Evolutionary conservation across 2,888 invertebrate genomes (phyloP).

Genomic region (Trichopria drosophilae): DNA sequence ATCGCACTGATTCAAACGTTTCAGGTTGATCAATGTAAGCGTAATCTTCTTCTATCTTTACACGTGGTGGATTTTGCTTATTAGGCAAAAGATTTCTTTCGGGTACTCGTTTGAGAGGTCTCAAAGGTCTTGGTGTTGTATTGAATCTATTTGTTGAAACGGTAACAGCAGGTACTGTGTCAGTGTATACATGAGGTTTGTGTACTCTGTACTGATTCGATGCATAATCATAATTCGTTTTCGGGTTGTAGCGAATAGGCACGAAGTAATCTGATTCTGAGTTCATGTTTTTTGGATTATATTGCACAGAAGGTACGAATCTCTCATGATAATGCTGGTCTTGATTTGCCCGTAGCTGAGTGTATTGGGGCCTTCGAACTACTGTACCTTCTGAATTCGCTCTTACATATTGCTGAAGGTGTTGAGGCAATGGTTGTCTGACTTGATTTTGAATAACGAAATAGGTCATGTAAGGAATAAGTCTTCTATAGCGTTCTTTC

Average conservation of each 20-base stretch:
- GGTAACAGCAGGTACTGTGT: constrained; percentile 15
- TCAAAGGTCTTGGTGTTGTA: constrained; percentile 39
- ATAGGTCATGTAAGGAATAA: constrained; percentile 83
- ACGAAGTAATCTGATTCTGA: constrained; percentile 48
- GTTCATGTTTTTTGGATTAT: constrained; percentile 47
- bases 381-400: constrained; percentile 1
- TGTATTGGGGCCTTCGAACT: constrained; percentile 21
- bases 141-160: constrained; percentile 37
- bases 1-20: constrained; percentile 27
- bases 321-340: constrained; percentile 38
- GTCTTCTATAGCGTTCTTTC: constrained; percentile 72
- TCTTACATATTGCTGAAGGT: constrained; percentile 13
- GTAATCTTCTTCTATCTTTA: no score
- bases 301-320: constrained; percentile 54
- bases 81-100: constrained; percentile 38
- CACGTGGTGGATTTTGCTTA: no score
- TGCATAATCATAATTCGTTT: constrained; percentile 37
- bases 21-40: not conserved
- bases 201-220: not conserved
- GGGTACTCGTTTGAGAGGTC: constrained; percentile 34
- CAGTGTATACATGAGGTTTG: constrained; percentile 1
- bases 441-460: constrained; percentile 70
- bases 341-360: constrained; percentile 12
- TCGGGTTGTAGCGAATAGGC: constrained; percentile 46
- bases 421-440: constrained; percentile 52